phyloP scores from a whole-genome alignment of 2,797 vertebrate species.

The Clamator glandarius region DNA sequence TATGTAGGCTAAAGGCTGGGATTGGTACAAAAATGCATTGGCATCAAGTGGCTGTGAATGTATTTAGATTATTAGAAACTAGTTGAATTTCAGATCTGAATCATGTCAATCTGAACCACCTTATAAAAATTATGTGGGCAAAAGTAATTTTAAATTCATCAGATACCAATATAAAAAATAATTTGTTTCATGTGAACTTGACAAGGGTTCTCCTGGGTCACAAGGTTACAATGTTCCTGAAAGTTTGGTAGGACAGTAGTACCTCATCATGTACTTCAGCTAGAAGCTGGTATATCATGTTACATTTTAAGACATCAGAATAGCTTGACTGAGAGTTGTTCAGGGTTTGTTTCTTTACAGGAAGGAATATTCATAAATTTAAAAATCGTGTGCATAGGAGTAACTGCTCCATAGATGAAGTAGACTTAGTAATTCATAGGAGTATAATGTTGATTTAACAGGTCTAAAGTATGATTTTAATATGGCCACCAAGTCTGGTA shows the following conservation, averaged over 20 bases:
- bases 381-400: not conserved
- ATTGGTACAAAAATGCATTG: not conserved
- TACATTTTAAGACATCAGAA: not conserved
- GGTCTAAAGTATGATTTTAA: not conserved
- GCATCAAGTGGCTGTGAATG: not conserved
- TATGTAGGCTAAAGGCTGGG: not conserved
- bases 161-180: not conserved
- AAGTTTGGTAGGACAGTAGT: not conserved
- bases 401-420: not conserved
- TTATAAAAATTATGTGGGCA: not conserved
- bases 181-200: not conserved
- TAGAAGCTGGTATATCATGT: not conserved
- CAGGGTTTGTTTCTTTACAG: not conserved
- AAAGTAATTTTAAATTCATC: not conserved
- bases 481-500: not conserved
- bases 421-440: not conserved
- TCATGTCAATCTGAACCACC: not conserved
- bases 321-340: not conserved
- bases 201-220: not conserved
- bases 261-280: not conserved
- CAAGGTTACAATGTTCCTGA: not conserved
- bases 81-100: not conserved
- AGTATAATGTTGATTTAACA: not conserved
- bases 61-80: not conserved
- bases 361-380: not conserved